These are phyloP conservation scores for Datnioides undecimradiatus DNA, from an alignment of 2,113 vertebrate species.

Conservation along the genomic window DNA sequence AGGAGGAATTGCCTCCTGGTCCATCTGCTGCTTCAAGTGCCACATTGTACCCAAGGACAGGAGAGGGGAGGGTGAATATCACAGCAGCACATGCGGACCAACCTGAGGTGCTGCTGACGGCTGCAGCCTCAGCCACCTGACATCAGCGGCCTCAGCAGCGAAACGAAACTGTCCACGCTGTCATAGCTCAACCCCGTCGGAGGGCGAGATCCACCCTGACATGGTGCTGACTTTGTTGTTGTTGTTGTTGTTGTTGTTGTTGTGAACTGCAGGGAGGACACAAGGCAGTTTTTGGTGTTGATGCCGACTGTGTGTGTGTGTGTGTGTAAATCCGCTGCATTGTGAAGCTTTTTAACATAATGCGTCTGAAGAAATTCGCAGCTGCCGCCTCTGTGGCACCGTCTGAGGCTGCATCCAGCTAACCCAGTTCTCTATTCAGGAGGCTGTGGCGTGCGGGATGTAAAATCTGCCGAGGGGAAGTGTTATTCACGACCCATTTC, in stretches of 20 bases:
- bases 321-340: background rate
- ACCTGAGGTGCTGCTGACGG: conserved; percentile 35
- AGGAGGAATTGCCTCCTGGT: background rate
- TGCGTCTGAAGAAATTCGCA: conserved; percentile 18
- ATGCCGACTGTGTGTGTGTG: background rate
- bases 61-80: background rate
- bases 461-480: conserved; percentile 33
- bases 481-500: conserved; percentile 62
- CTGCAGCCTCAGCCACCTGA: conserved; percentile 12
- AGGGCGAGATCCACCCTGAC: conserved; percentile 23
- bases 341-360: conserved; percentile 4
- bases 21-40: conserved; percentile 9
- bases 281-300: background rate
- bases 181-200: conserved; percentile 4
- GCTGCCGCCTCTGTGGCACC: conserved; percentile 3
- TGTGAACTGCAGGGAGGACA: background rate
- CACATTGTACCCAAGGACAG: background rate
- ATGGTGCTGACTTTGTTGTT: conserved; percentile 39
- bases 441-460: background rate
- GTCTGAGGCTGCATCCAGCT: conserved; percentile 29
- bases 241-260: no score
- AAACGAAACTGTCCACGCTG: background rate
- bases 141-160: conserved; percentile 7
- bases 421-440: conserved; percentile 44
- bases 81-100: background rate